Evolutionary conservation across 30 jellyfish, hydroid and myxozoan species (phyloP), one percentile per base, ranked within the genome.

Genomic region (Catostylus mosaicus): DNA sequence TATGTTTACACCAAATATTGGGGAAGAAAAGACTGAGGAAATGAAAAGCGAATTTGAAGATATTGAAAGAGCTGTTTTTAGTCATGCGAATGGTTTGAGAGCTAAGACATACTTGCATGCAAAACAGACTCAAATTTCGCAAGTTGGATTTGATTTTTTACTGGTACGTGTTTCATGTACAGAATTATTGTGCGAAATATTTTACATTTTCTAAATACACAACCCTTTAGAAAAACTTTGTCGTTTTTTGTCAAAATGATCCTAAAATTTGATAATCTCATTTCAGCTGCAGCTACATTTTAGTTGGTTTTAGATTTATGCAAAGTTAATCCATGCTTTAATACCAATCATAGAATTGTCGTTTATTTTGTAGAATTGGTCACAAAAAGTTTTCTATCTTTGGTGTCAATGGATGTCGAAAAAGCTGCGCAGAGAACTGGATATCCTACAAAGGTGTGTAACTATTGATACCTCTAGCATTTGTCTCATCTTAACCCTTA

Each of bases 321-420:
- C n/a, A n/a, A n/a, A n/a, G n/a, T n/a, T n/a, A n/a, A n/a, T n/a
- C n/a, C n/a, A n/a, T n/a, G n/a, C n/a, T n/a, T n/a, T n/a, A n/a
- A n/a, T n/a, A n/a, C n/a, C n/a, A n/a, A n/a, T n/a, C n/a, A n/a
- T n/a, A n/a, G n/a, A n/a, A n/a, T n/a, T n/a, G n/a, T n/a, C n/a
- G 12, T 10, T 10, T 47, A 20, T 4, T 48, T 33, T 2, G 35
- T n/a, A 73, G 88, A 23, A 20, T 3, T 77, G 88, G 88, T 77
- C 78, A 19, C 31, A 50, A 37, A 63, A 65, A 0, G 30, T 67
- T 12, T 65, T 80, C 27, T 2, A 38, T 30, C 62, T 80, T 24
- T 80, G 90, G 90, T 63, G 90, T 68, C 73, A 72, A 23, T 80
- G 90, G 90, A 33, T 80, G 37, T 48, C 83, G 26, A 80, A 80